phyloP scores from a whole-genome alignment of 2,888 invertebrate genomes.

The Trachelus iudaicus region DNA sequence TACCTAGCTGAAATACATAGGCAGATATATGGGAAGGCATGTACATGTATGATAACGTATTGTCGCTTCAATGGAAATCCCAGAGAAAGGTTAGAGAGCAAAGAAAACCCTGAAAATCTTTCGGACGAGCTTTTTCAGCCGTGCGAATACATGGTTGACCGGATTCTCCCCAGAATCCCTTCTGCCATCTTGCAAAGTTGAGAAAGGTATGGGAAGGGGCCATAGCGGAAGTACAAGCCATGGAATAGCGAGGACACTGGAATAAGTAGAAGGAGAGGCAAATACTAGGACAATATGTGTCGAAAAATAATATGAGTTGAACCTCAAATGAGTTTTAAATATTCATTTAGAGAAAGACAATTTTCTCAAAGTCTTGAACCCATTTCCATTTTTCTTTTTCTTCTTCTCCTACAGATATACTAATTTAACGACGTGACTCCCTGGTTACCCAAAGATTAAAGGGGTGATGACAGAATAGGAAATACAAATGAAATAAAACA shows the following conservation, averaged over 20 bases:
- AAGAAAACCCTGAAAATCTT: background rate
- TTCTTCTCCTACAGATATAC: background rate
- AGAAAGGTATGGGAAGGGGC: background rate
- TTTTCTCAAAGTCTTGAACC: background rate
- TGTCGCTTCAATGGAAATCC: background rate
- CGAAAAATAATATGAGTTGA: background rate
- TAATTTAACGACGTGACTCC: background rate
- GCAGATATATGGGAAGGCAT: background rate
- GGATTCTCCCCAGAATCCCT: background rate
- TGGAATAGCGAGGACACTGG: background rate
- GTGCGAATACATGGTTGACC: background rate
- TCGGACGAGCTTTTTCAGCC: background rate
- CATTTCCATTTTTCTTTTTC: background rate
- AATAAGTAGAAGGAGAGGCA: background rate
- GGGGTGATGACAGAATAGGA: background rate
- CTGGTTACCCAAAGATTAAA: background rate
- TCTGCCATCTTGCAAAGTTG: background rate
- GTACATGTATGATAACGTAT: background rate
- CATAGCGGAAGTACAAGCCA: background rate
- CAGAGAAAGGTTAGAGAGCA: background rate
- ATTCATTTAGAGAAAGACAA: background rate
- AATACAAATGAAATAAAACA: background rate
- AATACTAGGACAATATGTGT: background rate
- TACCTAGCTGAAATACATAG: background rate
- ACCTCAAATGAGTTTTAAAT: background rate